Percentiles rank a stretch among this genome's conserved stretches.
Evolutionary conservation across 2,888 invertebrate genomes (phyloP).

Genomic region (Xanthia togata): DNA sequence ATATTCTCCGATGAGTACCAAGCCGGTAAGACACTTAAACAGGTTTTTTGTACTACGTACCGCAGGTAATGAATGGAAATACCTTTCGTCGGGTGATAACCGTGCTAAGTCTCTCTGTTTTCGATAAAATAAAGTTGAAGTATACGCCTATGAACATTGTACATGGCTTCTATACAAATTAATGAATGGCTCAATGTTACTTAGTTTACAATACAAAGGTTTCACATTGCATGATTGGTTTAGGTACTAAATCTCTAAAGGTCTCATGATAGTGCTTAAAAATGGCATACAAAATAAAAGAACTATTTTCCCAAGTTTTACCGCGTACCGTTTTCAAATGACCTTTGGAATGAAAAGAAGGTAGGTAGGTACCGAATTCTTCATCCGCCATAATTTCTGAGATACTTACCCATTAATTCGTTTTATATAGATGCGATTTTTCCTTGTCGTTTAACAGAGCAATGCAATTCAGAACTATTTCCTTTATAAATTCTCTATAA

Average conservation of each 20-base stretch:
- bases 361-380: neutral
- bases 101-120: neutral
- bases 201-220: neutral
- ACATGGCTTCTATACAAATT: neutral
- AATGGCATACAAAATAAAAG: neutral
- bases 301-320: neutral
- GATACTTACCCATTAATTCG: neutral
- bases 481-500: neutral
- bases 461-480: neutral
- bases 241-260: neutral
- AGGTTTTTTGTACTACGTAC: constrained; percentile 17
- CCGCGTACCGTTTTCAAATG: neutral
- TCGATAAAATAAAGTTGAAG: neutral
- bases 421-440: neutral
- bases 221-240: no score
- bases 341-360: neutral
- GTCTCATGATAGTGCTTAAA: neutral
- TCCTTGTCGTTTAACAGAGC: neutral
- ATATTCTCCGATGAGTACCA: constrained; percentile 94
- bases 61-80: neutral
- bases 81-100: neutral
- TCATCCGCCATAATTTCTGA: neutral
- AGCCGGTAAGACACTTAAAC: constrained; percentile 87
- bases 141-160: neutral
- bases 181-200: neutral